These are phyloP conservation scores for Elaphurus davidianus DNA, from an alignment of 2,113 vertebrate species.

Conservation along the genomic window DNA sequence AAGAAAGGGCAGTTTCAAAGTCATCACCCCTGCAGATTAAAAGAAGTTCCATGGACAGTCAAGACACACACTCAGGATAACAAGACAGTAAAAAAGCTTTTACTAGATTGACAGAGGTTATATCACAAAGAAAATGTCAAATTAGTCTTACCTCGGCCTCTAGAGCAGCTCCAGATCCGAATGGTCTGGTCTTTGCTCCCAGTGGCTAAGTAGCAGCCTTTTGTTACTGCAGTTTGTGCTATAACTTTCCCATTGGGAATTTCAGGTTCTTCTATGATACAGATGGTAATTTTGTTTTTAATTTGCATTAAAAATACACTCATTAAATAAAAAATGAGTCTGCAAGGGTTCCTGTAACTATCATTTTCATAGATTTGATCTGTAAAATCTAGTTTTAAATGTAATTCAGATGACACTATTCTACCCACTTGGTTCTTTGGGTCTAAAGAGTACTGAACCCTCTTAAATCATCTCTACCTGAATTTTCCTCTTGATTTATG, in stretches of 20 bases:
- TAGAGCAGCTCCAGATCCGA: slow-evolving; percentile 91
- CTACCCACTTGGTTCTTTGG: background rate
- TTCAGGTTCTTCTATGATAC: slow-evolving; percentile 71
- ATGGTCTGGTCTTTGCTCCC: slow-evolving; percentile 98
- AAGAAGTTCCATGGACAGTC: background rate
- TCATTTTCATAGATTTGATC: background rate
- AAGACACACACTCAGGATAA: background rate
- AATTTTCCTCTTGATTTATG: slow-evolving; percentile 80
- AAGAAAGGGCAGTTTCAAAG: slow-evolving; percentile 91
- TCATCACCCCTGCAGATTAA: slow-evolving; percentile 84
- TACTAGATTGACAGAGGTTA: accelerated
- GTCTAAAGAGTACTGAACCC: background rate
- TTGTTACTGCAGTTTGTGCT: slow-evolving; percentile 68
- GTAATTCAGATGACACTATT: background rate
- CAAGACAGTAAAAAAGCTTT: background rate
- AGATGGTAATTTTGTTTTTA: slow-evolving; percentile 31
- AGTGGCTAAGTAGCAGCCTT: slow-evolving; percentile 89
- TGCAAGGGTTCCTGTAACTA: background rate
- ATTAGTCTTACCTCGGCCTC: slow-evolving; percentile 87
- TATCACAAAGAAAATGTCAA: background rate
- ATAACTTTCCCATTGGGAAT: slow-evolving; percentile 73
- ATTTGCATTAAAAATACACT: background rate
- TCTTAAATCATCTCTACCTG: slow-evolving; percentile 76
- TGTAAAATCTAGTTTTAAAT: background rate
- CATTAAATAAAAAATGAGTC: background rate